Percentiles rank a stretch among this genome's conserved stretches.
phyloP scores from a whole-genome alignment of 2,797 vertebrate genomes.

The Thalassophryne amazonica region DNA sequence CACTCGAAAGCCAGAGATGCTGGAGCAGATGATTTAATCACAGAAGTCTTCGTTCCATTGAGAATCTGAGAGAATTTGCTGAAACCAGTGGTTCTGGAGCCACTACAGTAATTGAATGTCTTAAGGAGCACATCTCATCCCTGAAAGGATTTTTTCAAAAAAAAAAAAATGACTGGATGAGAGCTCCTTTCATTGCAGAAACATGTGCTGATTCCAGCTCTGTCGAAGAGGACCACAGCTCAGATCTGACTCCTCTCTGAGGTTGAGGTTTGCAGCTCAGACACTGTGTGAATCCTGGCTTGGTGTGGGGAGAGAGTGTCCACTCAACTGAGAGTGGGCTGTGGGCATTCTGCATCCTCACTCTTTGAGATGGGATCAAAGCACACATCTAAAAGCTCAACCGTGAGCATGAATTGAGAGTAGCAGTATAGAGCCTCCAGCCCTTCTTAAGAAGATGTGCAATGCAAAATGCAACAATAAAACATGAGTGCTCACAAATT shows the following conservation, averaged over 20 bases:
- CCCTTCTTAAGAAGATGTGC: no score
- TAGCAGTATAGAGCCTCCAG: no score
- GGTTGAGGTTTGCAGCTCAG: background rate
- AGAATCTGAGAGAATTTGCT: background rate
- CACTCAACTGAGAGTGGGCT: background rate
- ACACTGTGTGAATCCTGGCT: constrained; percentile 12
- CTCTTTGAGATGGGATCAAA: background rate
- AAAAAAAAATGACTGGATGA: background rate
- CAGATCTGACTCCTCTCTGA: background rate
- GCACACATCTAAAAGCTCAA: background rate
- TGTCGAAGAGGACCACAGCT: constrained; percentile 1
- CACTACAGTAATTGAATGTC: background rate
- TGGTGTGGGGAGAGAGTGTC: background rate
- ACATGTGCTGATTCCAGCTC: background rate
- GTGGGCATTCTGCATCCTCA: background rate
- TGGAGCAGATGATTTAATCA: background rate
- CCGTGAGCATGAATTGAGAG: no score
- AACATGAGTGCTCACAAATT: no score
- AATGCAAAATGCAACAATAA: no score
- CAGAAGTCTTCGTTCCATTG: background rate
- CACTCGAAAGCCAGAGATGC: background rate
- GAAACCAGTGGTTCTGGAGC: background rate
- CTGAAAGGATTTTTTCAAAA: background rate
- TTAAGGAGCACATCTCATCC: background rate
- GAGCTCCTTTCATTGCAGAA: background rate